A percentile compares a stretch with the other conserved stretches of the same genome.
Evolutionary conservation across 1,140 invertebrate genomes (phyloP).

Genomic region (Drosophila lacertosa): DNA sequence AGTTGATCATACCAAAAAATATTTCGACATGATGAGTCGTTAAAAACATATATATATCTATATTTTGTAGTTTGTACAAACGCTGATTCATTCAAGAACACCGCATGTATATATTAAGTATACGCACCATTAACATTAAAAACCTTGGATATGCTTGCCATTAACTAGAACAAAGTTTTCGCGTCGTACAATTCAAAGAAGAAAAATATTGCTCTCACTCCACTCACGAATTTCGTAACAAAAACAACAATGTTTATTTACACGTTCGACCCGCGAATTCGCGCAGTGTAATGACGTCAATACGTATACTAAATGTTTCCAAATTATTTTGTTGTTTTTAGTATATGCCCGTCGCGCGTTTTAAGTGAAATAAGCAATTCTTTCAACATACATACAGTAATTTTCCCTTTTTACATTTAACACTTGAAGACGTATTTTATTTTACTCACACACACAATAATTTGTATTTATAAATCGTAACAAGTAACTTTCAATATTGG

Average conservation of each 20-base stretch:
- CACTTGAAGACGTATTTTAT: not conserved
- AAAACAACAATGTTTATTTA: conserved; percentile 58
- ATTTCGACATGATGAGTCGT: conserved; percentile 71
- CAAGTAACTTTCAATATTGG: conserved; percentile 29
- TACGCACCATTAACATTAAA: conserved; percentile 74
- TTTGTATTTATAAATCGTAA: conserved; percentile 7
- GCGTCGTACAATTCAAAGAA: conserved; percentile 47
- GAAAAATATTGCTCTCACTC: conserved; percentile 55
- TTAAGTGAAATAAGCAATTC: conserved; percentile 16
- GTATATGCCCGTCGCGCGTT: conserved; percentile 34
- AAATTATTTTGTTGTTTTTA: too few species aligned
- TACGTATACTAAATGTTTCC: conserved; percentile 42
- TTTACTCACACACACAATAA: conserved; percentile 17
- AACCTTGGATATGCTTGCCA: conserved; percentile 59
- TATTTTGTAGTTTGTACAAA: conserved; percentile 14
- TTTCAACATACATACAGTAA: conserved; percentile 14
- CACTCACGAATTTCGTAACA: conserved; percentile 43
- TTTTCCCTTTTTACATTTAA: conserved; percentile 15
- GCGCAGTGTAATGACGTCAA: conserved; percentile 75
- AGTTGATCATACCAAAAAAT: conserved; percentile 35
- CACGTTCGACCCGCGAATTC: conserved; percentile 41
- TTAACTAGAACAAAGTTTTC: conserved; percentile 56
- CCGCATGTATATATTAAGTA: conserved; percentile 21
- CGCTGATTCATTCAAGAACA: conserved; percentile 71
- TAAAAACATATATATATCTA: conserved; percentile 35